Base-by-base conservation (phyloP, 2,113 vertebrate species). In the Xyrauchen texanus region DNA sequence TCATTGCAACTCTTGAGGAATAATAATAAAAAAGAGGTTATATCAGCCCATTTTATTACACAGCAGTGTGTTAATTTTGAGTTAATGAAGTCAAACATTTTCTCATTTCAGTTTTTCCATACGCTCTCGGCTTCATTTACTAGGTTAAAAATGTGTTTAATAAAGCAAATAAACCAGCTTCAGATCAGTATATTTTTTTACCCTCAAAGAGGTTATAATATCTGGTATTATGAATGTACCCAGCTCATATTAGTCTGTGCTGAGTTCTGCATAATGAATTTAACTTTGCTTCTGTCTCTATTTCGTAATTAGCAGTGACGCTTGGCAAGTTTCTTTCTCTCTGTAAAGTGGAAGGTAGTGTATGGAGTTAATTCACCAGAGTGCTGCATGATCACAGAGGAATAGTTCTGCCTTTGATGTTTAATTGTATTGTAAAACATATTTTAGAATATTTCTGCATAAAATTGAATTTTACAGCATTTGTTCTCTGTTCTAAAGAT, bases 341-440 rank as follows among this genome's bases (percentile, higher is more conserved):
- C 83, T 78, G 84, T 84, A 90, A 88, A 90, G 87, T 89, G 87
- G 87, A 87, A 85, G 81, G 82, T 86, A 83, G 85, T 84, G 85
- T 85, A 51, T 84, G 86, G 83, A 85, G 87, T 85, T 89, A 89
- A 91, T 90, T 90, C 90, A 85, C 90, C 87, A 78, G 90, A 89
- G 91, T 91, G 90, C 90, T 85, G 58, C n/a, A 87, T 89, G 88
- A 92, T 92, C 92, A 93, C 93, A 90, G 90, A 89, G 91, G 92
- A 93, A 93, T 93, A 92, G 88, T 88, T 89, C 90, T 79, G 88
- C 82, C 91, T 94, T 93, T 94, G 93, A 94, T 93, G 91, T 92
- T 91, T 93, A 92, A 93, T 93, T 91, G 88, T 93, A 93, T 92
- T 93, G 91, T 94, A 91, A 92, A 92, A 92, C 88, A 92, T 89